phyloP scores from a whole-genome alignment of 1,140 invertebrate genomes.

The Sarcophaga peregrina region DNA sequence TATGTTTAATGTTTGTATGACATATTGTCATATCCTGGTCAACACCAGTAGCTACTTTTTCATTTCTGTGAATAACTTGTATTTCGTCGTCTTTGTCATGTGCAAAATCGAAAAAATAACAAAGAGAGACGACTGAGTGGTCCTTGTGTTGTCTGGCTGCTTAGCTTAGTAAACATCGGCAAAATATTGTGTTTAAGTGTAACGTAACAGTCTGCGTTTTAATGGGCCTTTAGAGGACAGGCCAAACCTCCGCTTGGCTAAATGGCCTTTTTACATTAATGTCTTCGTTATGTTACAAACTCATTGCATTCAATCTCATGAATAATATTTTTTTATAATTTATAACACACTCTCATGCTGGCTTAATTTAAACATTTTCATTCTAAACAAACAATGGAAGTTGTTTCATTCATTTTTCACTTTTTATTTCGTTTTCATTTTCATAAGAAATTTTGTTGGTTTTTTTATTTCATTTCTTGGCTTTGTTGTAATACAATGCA shows the following conservation, averaged over 20 bases:
- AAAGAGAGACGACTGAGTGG: not conserved
- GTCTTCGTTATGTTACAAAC: slow-evolving; percentile 16
- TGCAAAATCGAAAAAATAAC: not conserved
- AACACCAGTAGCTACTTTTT: too few relatives aligned
- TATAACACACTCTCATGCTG: slow-evolving; percentile 1
- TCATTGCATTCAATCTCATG: not conserved
- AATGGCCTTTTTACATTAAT: slow-evolving; percentile 22
- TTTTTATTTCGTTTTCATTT: not conserved
- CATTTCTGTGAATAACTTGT: too few relatives aligned
- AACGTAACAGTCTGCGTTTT: too few relatives aligned
- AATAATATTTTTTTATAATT: not conserved
- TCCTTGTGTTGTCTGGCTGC: not conserved
- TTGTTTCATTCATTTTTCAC: not conserved
- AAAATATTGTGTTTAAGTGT: too few relatives aligned
- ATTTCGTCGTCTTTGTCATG: not conserved
- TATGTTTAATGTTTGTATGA: too few relatives aligned
- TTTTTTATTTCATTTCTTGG: too few relatives aligned
- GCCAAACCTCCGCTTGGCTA: slow-evolving; percentile 2
- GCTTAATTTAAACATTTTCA: slow-evolving; percentile 19
- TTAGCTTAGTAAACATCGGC: not conserved
- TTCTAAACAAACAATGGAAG: slow-evolving; percentile 4
- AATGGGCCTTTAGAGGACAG: not conserved
- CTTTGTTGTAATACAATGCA: too few relatives aligned
- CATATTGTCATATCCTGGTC: too few relatives aligned
- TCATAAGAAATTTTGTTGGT: not conserved